Percentiles rank a stretch among this genome's conserved stretches.
phyloP scores from a whole-genome alignment of 2,888 invertebrate species.

The Fragum fragum region DNA sequence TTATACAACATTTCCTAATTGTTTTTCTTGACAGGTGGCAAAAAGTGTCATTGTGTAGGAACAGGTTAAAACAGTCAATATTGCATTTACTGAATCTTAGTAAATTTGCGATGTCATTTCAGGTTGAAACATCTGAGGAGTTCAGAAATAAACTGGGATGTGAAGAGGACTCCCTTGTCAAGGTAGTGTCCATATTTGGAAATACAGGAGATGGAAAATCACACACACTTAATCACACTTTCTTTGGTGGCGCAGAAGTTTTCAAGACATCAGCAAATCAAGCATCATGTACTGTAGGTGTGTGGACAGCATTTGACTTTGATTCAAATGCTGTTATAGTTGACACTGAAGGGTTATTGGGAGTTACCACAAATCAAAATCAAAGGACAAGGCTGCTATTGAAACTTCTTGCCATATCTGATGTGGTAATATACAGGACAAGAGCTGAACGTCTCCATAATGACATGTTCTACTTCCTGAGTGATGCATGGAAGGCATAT shows the following conservation, averaged over 20 bases:
- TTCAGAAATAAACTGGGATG: constrained; percentile 85
- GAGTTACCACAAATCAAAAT: constrained; percentile 89
- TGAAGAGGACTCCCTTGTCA: constrained; percentile 88
- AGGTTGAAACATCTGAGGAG: constrained; percentile 84
- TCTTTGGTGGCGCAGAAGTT: constrained; percentile 90
- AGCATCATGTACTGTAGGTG: constrained; percentile 92
- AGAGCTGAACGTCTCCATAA: constrained; percentile 92
- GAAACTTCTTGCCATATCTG: constrained; percentile 94
- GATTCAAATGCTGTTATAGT: constrained; percentile 90
- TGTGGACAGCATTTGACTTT: constrained; percentile 92
- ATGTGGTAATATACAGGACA: constrained; percentile 93
- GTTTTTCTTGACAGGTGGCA: no score
- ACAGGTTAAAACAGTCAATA: no score
- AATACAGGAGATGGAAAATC: constrained; percentile 95
- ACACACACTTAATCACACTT: constrained; percentile 92
- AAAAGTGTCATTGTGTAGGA: no score
- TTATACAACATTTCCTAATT: no score
- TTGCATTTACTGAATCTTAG: no score
- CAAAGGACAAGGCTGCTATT: constrained; percentile 91
- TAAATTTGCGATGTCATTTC: no score
- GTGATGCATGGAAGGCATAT: constrained; percentile 92
- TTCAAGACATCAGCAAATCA: constrained; percentile 91
- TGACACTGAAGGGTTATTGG: constrained; percentile 93
- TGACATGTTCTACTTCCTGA: constrained; percentile 92
- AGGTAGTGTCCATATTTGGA: constrained; percentile 94